phyloP scores from a whole-genome alignment of 2,113 vertebrate species.

The Ibidorhyncha struthersii region DNA sequence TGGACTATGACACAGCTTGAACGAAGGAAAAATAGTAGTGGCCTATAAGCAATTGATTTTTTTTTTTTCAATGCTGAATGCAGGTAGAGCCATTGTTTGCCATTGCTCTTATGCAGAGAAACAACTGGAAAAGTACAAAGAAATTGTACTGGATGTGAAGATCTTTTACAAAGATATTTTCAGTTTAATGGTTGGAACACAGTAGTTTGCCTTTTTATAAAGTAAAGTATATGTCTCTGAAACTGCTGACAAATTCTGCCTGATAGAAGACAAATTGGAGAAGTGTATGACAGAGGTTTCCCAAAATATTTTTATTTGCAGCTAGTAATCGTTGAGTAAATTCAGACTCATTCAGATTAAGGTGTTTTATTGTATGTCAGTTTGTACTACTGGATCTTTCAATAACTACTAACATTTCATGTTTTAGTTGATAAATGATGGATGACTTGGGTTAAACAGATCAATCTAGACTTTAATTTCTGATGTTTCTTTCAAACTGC shows the following conservation, averaged over 20 bases:
- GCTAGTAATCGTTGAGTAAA: neutral
- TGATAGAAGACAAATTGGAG: neutral
- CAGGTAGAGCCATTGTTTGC: neutral
- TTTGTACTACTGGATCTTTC: neutral
- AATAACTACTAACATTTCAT: neutral
- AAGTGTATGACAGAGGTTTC: neutral
- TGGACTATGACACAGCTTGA: constrained; percentile 33
- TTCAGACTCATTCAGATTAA: neutral
- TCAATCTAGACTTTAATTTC: neutral
- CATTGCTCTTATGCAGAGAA: neutral
- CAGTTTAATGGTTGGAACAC: neutral
- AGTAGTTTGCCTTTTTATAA: constrained; percentile 28
- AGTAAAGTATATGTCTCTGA: neutral
- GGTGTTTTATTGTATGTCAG: neutral
- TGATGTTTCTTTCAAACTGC: neutral
- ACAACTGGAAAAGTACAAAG: neutral
- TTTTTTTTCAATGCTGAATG: neutral
- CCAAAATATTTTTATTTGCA: constrained; percentile 3
- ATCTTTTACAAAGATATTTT: constrained; percentile 33
- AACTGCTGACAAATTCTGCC: neutral
- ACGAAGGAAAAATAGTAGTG: neutral
- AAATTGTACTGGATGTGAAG: neutral
- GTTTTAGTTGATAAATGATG: neutral
- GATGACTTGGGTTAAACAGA: neutral
- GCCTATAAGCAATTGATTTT: constrained; percentile 10